Evolutionary conservation across 1,140 invertebrate genomes (phyloP).

Genomic region (Lysiphlebus fabarum): DNA sequence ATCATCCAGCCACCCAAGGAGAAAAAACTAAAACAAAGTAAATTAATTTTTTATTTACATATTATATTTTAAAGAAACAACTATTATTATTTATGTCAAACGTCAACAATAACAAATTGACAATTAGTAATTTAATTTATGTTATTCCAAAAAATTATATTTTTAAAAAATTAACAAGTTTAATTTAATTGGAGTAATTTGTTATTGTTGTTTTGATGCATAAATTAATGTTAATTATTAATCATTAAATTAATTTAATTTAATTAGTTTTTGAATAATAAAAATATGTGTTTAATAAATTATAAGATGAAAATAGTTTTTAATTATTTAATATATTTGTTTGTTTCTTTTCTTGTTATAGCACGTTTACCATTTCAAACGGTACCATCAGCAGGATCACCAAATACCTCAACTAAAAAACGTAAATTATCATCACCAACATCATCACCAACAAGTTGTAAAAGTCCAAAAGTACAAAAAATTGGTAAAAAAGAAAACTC

Average conservation of each 20-base stretch:
- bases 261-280: no score
- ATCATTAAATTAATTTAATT: no score
- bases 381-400: conserved; percentile 31
- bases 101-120: no score
- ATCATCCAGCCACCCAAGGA: conserved; percentile 26
- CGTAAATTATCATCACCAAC: conserved; percentile 42
- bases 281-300: no score
- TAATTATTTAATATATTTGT: no score
- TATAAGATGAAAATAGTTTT: no score
- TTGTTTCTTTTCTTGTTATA: conserved; percentile 35
- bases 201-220: conserved; percentile 16
- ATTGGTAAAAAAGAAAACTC: conserved; percentile 39
- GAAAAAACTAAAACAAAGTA: conserved; percentile 49
- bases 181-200: background rate
- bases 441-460: conserved; percentile 29
- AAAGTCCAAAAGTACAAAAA: conserved; percentile 42
- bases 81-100: background rate
- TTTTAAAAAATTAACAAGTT: no score
- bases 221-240: no score
- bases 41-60: background rate
- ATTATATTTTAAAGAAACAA: background rate
- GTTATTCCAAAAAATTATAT: no score
- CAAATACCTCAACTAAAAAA: conserved; percentile 40
- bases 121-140: no score
- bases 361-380: conserved; percentile 47